Conservation (phyloP, 2,888 invertebrate genomes). For the Arenicola marina region DNA sequence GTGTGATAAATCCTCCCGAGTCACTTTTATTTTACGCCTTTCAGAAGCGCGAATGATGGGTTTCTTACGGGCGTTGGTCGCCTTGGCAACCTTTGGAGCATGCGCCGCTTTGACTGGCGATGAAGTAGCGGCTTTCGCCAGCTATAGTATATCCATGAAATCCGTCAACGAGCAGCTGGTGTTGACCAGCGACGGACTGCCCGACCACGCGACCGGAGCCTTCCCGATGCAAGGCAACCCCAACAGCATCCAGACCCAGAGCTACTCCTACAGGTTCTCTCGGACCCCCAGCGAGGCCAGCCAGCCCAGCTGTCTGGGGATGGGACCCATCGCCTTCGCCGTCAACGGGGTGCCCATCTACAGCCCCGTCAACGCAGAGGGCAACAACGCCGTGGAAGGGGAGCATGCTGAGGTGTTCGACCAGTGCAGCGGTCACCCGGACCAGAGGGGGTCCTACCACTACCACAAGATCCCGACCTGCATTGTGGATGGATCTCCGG, state of each 20-base stretch:
- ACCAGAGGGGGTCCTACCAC: slow-evolving; percentile 26
- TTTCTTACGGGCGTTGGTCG: no score
- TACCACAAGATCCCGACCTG: slow-evolving; percentile 32
- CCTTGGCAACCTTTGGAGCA: no score
- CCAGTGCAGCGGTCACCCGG: slow-evolving; percentile 31
- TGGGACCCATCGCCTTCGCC: slow-evolving; percentile 11
- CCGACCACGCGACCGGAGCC: neutral
- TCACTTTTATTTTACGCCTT: no score
- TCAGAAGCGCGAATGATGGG: no score
- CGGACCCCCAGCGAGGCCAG: neutral
- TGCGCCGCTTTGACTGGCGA: no score
- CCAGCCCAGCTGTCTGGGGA: slow-evolving; percentile 1
- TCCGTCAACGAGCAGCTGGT: no score
- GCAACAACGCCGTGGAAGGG: slow-evolving; percentile 3
- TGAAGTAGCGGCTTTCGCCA: no score
- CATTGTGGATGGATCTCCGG: slow-evolving; percentile 12
- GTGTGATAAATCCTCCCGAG: no score
- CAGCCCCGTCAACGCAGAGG: slow-evolving; percentile 8
- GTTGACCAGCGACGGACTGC: no score
- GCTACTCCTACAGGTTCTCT: neutral
- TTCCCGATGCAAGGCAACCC: neutral
- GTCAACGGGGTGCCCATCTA: slow-evolving; percentile 8
- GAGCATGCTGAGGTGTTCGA: slow-evolving; percentile 24
- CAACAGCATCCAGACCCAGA: neutral
- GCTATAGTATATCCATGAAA: no score